These are phyloP conservation scores for Andrena camellia DNA, from an alignment of 2,888 invertebrate species.

Conservation along the genomic window DNA sequence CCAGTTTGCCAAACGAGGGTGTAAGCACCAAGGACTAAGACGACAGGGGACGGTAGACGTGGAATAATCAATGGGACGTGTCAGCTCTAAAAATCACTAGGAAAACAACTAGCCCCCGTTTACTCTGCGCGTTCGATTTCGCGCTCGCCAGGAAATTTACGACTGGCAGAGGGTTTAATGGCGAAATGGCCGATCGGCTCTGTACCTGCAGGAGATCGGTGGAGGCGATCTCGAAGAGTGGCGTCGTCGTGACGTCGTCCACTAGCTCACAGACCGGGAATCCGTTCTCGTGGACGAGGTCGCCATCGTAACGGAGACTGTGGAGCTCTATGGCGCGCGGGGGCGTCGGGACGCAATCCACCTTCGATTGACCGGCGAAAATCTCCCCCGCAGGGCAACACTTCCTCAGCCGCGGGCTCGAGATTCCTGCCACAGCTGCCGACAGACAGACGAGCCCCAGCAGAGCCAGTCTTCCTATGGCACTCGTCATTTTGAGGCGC, in stretches of 20 bases:
- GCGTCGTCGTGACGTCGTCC: slow-evolving; percentile 37
- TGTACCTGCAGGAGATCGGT: slow-evolving; percentile 45
- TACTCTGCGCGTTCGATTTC: slow-evolving; percentile 7
- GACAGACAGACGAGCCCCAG: slow-evolving; percentile 9
- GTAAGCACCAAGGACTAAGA: background rate
- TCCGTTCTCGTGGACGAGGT: background rate
- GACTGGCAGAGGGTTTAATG: background rate
- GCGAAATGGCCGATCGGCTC: slow-evolving; percentile 9
- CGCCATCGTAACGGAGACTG: background rate
- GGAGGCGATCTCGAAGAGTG: slow-evolving; percentile 31
- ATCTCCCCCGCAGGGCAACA: slow-evolving; percentile 70
- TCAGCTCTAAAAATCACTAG: background rate
- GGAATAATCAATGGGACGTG: slow-evolving; percentile 9
- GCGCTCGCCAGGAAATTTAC: slow-evolving; percentile 7
- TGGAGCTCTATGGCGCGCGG: slow-evolving; percentile 29
- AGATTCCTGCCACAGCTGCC: background rate
- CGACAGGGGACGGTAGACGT: background rate
- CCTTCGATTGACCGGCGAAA: slow-evolving; percentile 45
- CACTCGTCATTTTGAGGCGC: slow-evolving; percentile 17
- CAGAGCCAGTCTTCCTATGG: background rate
- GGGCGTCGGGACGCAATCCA: slow-evolving; percentile 35
- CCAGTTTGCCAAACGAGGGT: no score
- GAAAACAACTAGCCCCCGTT: background rate
- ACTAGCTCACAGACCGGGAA: slow-evolving; percentile 58
- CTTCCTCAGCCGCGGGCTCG: slow-evolving; percentile 31